Conservation (phyloP, 2,888 invertebrate genomes). For the Caradrina kadenii region DNA sequence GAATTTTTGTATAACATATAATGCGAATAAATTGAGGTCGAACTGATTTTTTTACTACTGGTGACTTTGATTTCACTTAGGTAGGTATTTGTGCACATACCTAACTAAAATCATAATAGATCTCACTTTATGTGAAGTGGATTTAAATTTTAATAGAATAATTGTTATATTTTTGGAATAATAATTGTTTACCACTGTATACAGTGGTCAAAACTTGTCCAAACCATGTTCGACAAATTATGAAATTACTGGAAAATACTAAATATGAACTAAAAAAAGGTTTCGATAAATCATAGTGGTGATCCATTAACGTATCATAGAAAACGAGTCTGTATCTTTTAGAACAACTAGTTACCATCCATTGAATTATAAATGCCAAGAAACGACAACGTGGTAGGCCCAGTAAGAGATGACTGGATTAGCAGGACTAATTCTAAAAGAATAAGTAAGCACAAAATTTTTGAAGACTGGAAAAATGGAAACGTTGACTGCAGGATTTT, state of each 20-base stretch:
- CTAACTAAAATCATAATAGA: too few relatives aligned
- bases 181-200: not conserved
- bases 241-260: too few relatives aligned
- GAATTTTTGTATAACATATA: not conserved
- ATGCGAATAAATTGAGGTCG: constrained; percentile 5
- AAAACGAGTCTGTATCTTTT: not conserved
- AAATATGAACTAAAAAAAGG: too few relatives aligned
- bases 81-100: too few relatives aligned
- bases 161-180: not conserved
- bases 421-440: not conserved
- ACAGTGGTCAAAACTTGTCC: too few relatives aligned
- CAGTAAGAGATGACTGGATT: not conserved
- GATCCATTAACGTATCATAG: not conserved
- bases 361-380: not conserved
- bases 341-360: not conserved
- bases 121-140: too few relatives aligned
- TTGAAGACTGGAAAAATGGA: too few relatives aligned
- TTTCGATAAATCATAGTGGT: too few relatives aligned
- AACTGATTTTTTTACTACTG: not conserved
- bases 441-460: too few relatives aligned
- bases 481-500: too few relatives aligned
- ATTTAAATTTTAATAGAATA: not conserved
- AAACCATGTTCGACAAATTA: not conserved
- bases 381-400: not conserved
- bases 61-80: too few relatives aligned